A percentile compares a stretch with the other conserved stretches of the same genome.
Evolutionary conservation across 2,888 invertebrate genomes (phyloP).

Genomic region (Chelonus formosanus): DNA sequence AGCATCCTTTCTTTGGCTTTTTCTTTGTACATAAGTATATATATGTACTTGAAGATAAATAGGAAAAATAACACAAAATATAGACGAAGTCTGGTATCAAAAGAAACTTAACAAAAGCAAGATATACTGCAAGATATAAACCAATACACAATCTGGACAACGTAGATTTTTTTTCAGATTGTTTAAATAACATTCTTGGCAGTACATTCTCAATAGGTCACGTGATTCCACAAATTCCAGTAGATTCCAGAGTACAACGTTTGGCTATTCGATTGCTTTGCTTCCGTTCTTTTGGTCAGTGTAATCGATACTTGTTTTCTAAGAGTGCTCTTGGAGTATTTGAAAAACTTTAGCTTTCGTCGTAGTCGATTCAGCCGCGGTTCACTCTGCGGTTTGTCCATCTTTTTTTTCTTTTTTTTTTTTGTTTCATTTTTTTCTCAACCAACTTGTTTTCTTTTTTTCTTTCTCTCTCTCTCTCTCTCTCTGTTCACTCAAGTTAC

Average conservation of each 20-base stretch:
- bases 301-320: conserved; percentile 18
- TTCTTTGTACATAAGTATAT: too few relatives aligned
- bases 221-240: neutral
- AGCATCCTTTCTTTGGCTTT: too few relatives aligned
- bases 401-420: conserved; percentile 8
- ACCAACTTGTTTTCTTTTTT: conserved; percentile 1
- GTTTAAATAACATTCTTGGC: too few relatives aligned
- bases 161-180: too few relatives aligned
- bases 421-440: conserved; percentile 5
- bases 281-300: conserved; percentile 7
- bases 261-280: conserved; percentile 7
- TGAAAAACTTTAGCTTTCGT: conserved; percentile 26
- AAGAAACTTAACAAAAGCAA: too few relatives aligned
- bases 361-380: conserved; percentile 19
- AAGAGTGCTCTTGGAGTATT: conserved; percentile 11
- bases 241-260: neutral
- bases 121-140: too few relatives aligned
- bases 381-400: conserved; percentile 12
- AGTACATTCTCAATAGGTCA: neutral
- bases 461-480: conserved; percentile 2
- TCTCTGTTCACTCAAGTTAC: conserved; percentile 5
- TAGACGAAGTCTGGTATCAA: too few relatives aligned
- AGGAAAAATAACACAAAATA: too few relatives aligned
- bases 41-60: too few relatives aligned
- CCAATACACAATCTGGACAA: too few relatives aligned